Evolutionary conservation across 2,113 vertebrate genomes (phyloP), one percentile per base, ranked within the genome.

Genomic region (Electrona antarctica): DNA sequence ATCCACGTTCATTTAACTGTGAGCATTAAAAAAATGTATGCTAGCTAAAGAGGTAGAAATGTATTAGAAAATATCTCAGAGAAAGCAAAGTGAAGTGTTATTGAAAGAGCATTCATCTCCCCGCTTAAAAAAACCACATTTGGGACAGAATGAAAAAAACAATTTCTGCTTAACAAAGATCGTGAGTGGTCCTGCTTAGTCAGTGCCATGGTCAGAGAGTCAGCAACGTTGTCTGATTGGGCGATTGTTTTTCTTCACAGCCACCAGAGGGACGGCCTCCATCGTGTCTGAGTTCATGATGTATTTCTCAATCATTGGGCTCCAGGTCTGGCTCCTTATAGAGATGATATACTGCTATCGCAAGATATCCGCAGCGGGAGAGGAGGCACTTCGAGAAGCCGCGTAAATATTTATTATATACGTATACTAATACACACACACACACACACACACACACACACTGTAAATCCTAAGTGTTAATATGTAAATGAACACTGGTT

Each of bases 331-430:
- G 96, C 94, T 97, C 7, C 93, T 96, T 86, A 96, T 94, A 0
- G 96, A 97, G 93, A 97, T 97, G 96, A 90, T 97, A 0, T 97
- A 97, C 84, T 97, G 96, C 80, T 97, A 96, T 85, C 92, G 93
- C 66, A 97, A 97, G 89, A 95, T 97, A 0, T 77, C 96, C 0
- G 94, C 94, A 0, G 95, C 95, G 0, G 95, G 95, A 0, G 96
- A 97, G 49, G 95, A 95, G 7, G 93, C 94, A 0, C 69, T 95
- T 0, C 90, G 95, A 33, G 96, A 97, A 85, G 96, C 95, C 1
- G 95, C 94, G 96, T 97, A 82, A 89, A 94, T 93, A 41, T 29
- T 61, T 14, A 8, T 45, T 3, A 11, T 6, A 33, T 15, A 51
- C 12, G 5, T 21, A 28, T 21, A 58, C 56, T 9, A 5, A 9